These are phyloP conservation scores for Coccyzus lansbergi DNA, from an alignment of 2,797 vertebrate genomes.

Conservation along the genomic window DNA sequence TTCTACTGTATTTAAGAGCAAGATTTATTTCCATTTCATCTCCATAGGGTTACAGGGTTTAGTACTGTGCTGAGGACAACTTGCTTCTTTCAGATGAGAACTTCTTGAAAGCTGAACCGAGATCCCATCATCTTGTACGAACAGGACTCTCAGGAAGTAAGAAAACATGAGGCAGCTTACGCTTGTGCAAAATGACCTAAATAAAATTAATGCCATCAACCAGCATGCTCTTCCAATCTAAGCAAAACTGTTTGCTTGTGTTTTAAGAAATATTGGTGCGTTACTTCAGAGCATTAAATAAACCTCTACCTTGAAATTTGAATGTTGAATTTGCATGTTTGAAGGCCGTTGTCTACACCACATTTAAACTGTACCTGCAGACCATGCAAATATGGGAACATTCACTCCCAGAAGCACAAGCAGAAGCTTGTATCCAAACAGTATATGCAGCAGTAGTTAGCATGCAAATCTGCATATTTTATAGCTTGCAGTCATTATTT, in stretches of 20 bases:
- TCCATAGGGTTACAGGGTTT: not conserved
- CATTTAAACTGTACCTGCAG: constrained; percentile 6
- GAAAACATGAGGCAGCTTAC: not conserved
- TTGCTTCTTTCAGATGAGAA: not conserved
- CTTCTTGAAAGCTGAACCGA: not conserved
- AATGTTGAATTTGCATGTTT: not conserved
- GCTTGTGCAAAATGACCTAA: constrained; percentile 40
- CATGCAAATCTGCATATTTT: not conserved
- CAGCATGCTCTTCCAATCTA: constrained; percentile 62
- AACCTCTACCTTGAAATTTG: too few relatives aligned
- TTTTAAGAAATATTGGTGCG: constrained; percentile 30
- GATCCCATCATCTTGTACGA: not conserved
- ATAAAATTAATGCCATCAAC: constrained; percentile 67
- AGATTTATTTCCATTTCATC: not conserved
- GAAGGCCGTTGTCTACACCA: not conserved
- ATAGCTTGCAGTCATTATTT: not conserved
- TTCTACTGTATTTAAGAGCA: not conserved
- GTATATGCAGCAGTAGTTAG: not conserved
- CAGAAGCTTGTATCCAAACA: not conserved
- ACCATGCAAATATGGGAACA: not conserved
- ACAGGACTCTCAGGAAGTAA: not conserved
- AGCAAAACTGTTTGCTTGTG: constrained; percentile 48
- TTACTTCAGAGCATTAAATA: constrained; percentile 26
- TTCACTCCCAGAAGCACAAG: not conserved
- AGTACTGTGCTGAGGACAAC: not conserved